These are phyloP conservation scores for Carcinoscorpius rotundicauda DNA, from an alignment of 1,140 invertebrate genomes.

Conservation along the genomic window DNA sequence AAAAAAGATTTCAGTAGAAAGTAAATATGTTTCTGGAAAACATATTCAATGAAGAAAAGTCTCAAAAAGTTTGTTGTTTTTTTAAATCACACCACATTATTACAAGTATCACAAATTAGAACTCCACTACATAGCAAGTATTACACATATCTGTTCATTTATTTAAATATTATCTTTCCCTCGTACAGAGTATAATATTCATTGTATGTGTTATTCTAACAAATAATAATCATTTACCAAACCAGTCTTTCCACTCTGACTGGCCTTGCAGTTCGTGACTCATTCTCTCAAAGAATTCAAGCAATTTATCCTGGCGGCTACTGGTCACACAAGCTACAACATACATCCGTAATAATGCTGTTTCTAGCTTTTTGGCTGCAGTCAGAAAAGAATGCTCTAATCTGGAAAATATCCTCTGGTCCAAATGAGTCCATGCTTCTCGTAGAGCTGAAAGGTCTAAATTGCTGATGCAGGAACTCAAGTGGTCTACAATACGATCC, in stretches of 20 bases:
- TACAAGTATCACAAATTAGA: no score
- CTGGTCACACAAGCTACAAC: constrained; percentile 69
- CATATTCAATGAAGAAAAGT: no score
- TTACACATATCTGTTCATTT: no score
- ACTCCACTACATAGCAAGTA: no score
- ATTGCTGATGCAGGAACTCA: constrained; percentile 58
- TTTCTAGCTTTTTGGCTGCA: constrained; percentile 74
- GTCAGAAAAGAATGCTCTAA: constrained; percentile 67
- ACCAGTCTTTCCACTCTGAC: constrained; percentile 93
- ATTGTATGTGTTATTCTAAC: no score
- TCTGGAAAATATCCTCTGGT: constrained; percentile 69
- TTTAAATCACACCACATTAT: no score
- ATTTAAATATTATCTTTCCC: no score
- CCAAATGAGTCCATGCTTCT: constrained; percentile 77
- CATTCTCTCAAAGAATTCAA: constrained; percentile 82
- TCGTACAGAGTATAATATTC: no score
- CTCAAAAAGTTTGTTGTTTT: no score
- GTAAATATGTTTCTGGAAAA: no score
- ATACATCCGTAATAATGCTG: constrained; percentile 77
- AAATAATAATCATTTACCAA: constrained; percentile 53
- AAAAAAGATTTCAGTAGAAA: no score
- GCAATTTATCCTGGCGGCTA: constrained; percentile 67
- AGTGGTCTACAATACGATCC: constrained; percentile 79
- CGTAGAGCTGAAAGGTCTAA: constrained; percentile 62
- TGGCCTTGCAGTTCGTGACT: constrained; percentile 73